Conservation (phyloP, 2,888 invertebrate species). For the Laspeyria flexula region DNA sequence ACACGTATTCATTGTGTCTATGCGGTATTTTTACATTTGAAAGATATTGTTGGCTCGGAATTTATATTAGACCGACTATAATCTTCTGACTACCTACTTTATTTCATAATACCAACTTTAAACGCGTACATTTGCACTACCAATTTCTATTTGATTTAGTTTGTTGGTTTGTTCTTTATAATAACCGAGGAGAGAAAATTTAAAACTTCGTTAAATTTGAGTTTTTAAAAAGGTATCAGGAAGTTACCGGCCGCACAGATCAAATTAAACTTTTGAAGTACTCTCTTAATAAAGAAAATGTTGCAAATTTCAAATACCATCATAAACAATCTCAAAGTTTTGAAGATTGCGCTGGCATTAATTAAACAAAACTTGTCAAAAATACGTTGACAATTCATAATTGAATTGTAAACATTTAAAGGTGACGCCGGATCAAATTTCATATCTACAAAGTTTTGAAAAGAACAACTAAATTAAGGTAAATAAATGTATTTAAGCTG, state of each 20-base stretch:
- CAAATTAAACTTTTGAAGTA: constrained; percentile 26
- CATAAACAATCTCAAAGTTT: constrained; percentile 38
- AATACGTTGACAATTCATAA: constrained; percentile 40
- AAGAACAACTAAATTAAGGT: constrained; percentile 16
- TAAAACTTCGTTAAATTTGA: neutral
- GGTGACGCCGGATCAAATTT: constrained; percentile 13
- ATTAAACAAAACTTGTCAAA: constrained; percentile 40
- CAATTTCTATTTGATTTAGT: neutral
- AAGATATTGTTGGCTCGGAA: constrained; percentile 24
- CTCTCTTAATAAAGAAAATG: constrained; percentile 19
- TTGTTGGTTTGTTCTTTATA: neutral
- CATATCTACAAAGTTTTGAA: constrained; percentile 2
- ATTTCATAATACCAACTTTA: neutral
- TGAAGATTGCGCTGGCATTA: constrained; percentile 31
- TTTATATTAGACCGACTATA: constrained; percentile 32
- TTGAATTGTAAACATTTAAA: constrained; percentile 31
- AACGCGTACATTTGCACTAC: neutral
- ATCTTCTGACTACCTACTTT: constrained; percentile 11
- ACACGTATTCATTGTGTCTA: constrained; percentile 17
- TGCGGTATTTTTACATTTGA: constrained; percentile 16
- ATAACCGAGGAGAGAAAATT: neutral
- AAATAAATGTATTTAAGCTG: constrained; percentile 5
- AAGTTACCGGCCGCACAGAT: constrained; percentile 12
- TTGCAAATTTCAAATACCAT: constrained; percentile 24
- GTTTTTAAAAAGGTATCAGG: neutral